Conservation (phyloP, 2,888 invertebrate species). For the Polydrusus pterygomalis region DNA sequence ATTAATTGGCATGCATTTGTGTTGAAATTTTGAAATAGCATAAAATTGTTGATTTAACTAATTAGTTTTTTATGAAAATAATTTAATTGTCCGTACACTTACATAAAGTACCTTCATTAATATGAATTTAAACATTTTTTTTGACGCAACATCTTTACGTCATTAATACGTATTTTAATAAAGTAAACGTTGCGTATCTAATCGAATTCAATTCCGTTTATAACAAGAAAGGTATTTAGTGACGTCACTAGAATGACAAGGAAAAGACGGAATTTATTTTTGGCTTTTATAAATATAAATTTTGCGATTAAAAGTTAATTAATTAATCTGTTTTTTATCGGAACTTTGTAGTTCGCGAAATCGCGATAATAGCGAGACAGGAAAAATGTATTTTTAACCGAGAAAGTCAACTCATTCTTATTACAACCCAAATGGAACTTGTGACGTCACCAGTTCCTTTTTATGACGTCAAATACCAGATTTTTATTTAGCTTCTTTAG, state of each 20-base stretch:
- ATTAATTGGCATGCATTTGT: too few species aligned
- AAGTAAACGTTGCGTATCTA: background rate
- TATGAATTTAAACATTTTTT: slow-evolving; percentile 8
- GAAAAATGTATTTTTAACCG: background rate
- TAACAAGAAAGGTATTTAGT: background rate
- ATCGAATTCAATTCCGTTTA: background rate
- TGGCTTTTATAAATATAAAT: background rate
- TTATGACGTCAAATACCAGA: slow-evolving; percentile 10
- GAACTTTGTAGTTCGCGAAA: too few species aligned
- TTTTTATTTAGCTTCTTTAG: background rate
- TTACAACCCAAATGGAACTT: background rate
- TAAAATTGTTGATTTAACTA: too few species aligned
- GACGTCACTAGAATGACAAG: background rate
- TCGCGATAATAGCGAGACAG: too few species aligned
- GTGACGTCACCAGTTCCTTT: background rate
- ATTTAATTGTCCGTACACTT: background rate
- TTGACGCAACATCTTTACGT: background rate
- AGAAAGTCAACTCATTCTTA: too few species aligned
- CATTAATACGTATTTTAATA: slow-evolving; percentile 11
- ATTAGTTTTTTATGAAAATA: background rate
- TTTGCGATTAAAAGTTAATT: too few species aligned
- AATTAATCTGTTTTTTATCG: too few species aligned
- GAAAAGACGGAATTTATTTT: background rate
- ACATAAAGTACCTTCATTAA: background rate
- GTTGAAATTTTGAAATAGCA: too few species aligned